These are phyloP conservation scores for Pristis pectinata DNA, from an alignment of 2,797 vertebrate species.

Conservation along the genomic window DNA sequence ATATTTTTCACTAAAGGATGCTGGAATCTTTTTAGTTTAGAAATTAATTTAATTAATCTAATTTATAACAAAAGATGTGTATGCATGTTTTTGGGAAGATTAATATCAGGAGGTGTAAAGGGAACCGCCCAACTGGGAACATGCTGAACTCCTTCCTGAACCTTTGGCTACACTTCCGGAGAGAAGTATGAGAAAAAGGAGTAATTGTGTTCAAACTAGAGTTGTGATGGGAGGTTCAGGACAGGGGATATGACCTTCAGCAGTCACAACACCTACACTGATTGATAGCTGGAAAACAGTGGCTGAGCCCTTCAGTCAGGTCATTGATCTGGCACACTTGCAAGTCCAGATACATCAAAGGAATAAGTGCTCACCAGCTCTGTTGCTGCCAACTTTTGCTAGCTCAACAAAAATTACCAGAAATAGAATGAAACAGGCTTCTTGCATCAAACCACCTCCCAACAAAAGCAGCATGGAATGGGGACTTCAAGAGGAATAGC, in stretches of 20 bases:
- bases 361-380: too few species aligned
- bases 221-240: background rate
- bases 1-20: background rate
- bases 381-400: background rate
- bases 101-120: background rate
- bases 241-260: background rate
- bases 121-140: background rate
- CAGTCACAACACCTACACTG: background rate
- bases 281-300: background rate
- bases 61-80: background rate
- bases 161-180: background rate
- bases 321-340: background rate
- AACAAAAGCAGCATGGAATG: background rate
- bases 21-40: too few species aligned
- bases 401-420: slow-evolving; percentile 1
- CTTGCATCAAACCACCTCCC: background rate
- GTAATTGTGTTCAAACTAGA: background rate
- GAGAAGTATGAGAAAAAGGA: background rate
- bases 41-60: background rate
- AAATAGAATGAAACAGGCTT: background rate
- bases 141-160: background rate
- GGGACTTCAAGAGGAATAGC: background rate
- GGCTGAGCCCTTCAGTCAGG: background rate
- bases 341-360: background rate
- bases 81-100: background rate